Conservation (phyloP, 2,888 invertebrate species). For the Scaptomyza reducta region DNA sequence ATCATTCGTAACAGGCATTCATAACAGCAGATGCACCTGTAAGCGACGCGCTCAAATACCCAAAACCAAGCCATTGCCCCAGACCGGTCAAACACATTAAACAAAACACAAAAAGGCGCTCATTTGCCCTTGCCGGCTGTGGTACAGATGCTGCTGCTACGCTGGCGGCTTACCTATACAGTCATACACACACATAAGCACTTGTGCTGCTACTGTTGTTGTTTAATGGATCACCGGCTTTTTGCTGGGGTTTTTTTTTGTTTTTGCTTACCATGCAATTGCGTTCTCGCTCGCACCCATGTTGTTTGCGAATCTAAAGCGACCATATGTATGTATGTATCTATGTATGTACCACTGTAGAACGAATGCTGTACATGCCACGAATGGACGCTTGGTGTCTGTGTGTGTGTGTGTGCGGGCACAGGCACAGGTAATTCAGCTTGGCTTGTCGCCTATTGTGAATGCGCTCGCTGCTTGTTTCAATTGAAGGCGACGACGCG, state of each 20-base stretch:
- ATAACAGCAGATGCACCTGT: constrained; percentile 51
- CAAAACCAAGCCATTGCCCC: constrained; percentile 40
- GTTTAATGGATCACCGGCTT: constrained; percentile 76
- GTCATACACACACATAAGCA: constrained; percentile 20
- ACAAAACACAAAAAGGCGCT: constrained; percentile 58
- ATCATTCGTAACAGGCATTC: constrained; percentile 4
- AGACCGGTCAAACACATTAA: constrained; percentile 56
- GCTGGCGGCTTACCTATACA: constrained; percentile 58
- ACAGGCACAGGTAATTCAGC: constrained; percentile 67
- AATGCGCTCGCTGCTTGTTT: constrained; percentile 60
- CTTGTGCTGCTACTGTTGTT: constrained; percentile 45
- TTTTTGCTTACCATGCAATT: constrained; percentile 58
- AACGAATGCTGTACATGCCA: constrained; percentile 72
- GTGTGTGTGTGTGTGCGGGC: constrained; percentile 21
- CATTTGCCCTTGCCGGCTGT: constrained; percentile 62
- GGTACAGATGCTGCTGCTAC: constrained; percentile 73
- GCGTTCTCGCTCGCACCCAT: constrained; percentile 60
- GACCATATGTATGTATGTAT: constrained; percentile 27
- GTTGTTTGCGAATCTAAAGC: constrained; percentile 35
- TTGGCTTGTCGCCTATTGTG: constrained; percentile 65
- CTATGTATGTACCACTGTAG: constrained; percentile 33
- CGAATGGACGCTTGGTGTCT: constrained; percentile 42
- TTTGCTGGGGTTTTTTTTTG: constrained; percentile 67
- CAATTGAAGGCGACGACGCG: constrained; percentile 64
- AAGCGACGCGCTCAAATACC: constrained; percentile 44